Evolutionary conservation across 1,140 invertebrate genomes (phyloP).

Genomic region (Calycopis cecrops): DNA sequence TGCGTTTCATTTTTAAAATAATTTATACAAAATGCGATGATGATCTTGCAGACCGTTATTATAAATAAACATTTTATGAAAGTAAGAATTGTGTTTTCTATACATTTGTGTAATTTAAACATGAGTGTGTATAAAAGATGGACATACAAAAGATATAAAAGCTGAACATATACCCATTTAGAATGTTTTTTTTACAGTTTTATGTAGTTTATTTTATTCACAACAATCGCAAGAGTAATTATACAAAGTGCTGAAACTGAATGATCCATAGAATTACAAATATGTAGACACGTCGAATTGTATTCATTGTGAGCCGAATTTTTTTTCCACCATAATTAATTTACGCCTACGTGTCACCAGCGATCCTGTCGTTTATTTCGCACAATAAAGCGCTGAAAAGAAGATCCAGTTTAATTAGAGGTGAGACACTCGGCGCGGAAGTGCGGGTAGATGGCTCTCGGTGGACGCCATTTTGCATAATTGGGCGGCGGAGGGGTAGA

Average conservation of each 20-base stretch:
- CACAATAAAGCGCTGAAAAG: constrained; percentile 71
- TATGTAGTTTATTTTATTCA: constrained; percentile 7
- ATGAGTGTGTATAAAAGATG: neutral
- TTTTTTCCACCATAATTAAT: constrained; percentile 45
- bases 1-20: constrained; percentile 51
- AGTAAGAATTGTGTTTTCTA: too few species aligned
- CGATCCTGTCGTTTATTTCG: constrained; percentile 62
- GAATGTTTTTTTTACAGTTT: neutral
- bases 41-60: too few species aligned
- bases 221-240: constrained; percentile 5
- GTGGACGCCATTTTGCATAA: constrained; percentile 72
- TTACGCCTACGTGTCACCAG: constrained; percentile 45
- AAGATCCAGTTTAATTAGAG: constrained; percentile 71
- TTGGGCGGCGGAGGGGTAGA: constrained; percentile 65
- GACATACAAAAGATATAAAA: constrained; percentile 8
- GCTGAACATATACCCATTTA: neutral
- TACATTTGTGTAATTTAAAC: too few species aligned
- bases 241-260: neutral
- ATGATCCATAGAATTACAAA: too few species aligned
- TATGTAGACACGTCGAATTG: neutral
- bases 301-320: constrained; percentile 22
- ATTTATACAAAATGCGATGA: constrained; percentile 8
- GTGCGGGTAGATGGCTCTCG: constrained; percentile 63
- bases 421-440: constrained; percentile 62
- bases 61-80: too few species aligned